Percentiles rank a stretch among this genome's conserved stretches.
phyloP scores from a whole-genome alignment of 2,113 vertebrate species.

The Agapornis roseicollis region DNA sequence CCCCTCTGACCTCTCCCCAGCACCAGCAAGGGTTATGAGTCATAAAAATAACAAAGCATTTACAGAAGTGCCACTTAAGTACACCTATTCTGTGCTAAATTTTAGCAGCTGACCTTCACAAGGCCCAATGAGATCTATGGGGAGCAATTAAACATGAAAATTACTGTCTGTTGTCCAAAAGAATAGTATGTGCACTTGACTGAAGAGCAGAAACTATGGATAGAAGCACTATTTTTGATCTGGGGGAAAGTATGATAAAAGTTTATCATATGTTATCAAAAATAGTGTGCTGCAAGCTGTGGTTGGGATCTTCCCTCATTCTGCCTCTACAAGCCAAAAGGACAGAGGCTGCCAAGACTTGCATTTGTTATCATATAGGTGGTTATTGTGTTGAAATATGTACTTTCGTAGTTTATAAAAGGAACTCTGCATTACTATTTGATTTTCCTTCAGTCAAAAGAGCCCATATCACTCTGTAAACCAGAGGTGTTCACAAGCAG shows the following conservation, averaged over 20 bases:
- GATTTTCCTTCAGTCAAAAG: neutral
- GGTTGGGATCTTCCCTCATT: neutral
- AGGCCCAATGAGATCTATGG: neutral
- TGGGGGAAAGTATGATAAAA: neutral
- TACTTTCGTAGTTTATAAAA: neutral
- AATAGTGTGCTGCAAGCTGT: neutral
- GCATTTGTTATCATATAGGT: neutral
- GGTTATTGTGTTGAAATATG: neutral
- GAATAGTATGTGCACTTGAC: neutral
- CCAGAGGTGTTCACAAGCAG: neutral
- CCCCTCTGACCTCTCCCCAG: neutral
- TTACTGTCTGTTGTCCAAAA: neutral
- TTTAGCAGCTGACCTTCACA: neutral
- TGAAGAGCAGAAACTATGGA: neutral
- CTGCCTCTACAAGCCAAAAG: neutral
- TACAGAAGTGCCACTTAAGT: neutral
- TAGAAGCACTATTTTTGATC: neutral
- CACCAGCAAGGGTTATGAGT: neutral
- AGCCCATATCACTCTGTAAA: neutral
- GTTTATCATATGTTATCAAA: neutral
- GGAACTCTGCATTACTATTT: neutral
- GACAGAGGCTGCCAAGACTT: neutral
- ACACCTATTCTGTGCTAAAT: rapidly evolving
- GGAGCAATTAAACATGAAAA: neutral
- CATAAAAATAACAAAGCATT: neutral